Conservation (phyloP, 2,797 vertebrate genomes). For the Nyctibius grandis region DNA sequence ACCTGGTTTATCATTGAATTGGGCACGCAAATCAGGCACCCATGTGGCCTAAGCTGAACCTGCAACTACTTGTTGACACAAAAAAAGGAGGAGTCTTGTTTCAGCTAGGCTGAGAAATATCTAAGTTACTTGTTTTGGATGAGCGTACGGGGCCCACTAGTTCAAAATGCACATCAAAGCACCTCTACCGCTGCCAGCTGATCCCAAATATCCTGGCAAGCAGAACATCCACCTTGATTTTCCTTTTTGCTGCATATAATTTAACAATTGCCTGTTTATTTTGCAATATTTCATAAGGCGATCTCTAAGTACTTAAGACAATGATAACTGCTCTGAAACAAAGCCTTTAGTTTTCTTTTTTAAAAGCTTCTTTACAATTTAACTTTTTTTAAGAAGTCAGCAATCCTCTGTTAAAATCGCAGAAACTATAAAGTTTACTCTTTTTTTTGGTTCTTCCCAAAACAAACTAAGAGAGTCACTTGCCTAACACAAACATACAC, state of each 20-base stretch:
- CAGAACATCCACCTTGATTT: not conserved
- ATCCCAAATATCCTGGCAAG: not conserved
- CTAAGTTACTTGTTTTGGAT: not conserved
- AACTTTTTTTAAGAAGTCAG: not conserved
- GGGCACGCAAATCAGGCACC: not conserved
- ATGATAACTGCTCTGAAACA: not conserved
- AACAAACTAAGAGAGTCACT: not conserved
- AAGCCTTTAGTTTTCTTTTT: not conserved
- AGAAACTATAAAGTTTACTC: not conserved
- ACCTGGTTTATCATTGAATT: not conserved
- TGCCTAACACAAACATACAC: not conserved
- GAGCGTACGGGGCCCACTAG: not conserved
- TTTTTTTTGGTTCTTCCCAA: not conserved
- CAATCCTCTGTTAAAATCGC: not conserved
- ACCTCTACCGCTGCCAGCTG: not conserved
- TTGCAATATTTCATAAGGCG: not conserved
- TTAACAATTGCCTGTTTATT: not conserved
- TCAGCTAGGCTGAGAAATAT: not conserved
- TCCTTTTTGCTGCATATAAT: not conserved
- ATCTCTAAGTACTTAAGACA: not conserved
- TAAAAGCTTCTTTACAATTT: not conserved
- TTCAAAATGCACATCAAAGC: not conserved
- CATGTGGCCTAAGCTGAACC: not conserved
- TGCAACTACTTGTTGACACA: not conserved
- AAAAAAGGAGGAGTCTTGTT: not conserved